Evolutionary conservation across 2,888 invertebrate species (phyloP).

Genomic region (Drosophila buzzatii): DNA sequence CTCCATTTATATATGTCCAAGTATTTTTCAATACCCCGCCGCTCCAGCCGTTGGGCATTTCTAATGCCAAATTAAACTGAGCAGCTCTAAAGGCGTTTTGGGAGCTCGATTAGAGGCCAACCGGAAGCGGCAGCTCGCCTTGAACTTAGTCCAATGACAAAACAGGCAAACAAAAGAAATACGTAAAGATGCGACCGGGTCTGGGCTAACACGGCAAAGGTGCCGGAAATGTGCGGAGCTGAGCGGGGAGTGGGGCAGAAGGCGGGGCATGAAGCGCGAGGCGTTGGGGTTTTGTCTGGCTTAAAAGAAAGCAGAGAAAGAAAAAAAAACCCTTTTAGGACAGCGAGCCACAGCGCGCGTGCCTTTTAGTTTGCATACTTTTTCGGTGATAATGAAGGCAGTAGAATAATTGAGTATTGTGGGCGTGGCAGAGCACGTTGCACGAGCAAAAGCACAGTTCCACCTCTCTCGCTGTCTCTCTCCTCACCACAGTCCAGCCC

Average conservation of each 20-base stretch:
- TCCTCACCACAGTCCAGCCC: background rate
- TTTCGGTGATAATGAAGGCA: constrained; percentile 71
- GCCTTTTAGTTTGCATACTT: constrained; percentile 73
- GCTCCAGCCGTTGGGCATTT: constrained; percentile 18
- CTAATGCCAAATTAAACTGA: constrained; percentile 64
- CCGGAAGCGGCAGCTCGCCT: constrained; percentile 40
- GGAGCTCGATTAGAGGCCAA: constrained; percentile 61
- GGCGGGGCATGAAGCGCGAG: too few relatives aligned
- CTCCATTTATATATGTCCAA: constrained; percentile 63
- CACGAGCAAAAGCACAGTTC: too few relatives aligned
- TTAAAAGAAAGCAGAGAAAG: background rate
- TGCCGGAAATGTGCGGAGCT: background rate
- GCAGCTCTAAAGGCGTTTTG: constrained; percentile 61
- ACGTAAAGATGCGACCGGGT: constrained; percentile 40
- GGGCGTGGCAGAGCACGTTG: constrained; percentile 1
- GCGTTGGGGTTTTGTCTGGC: constrained; percentile 1
- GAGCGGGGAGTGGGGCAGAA: too few relatives aligned
- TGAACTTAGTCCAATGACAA: constrained; percentile 46
- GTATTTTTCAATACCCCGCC: constrained; percentile 46
- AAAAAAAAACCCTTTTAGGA: constrained; percentile 47
- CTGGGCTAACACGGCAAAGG: background rate
- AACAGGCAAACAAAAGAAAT: constrained; percentile 38
- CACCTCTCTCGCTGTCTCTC: too few relatives aligned
- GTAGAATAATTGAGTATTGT: background rate
- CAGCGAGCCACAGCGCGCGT: constrained; percentile 42